Percentiles rank a stretch among this genome's conserved stretches.
These are phyloP conservation scores for Lophura nycthemera DNA, from an alignment of 2,113 vertebrate species.

Conservation along the genomic window DNA sequence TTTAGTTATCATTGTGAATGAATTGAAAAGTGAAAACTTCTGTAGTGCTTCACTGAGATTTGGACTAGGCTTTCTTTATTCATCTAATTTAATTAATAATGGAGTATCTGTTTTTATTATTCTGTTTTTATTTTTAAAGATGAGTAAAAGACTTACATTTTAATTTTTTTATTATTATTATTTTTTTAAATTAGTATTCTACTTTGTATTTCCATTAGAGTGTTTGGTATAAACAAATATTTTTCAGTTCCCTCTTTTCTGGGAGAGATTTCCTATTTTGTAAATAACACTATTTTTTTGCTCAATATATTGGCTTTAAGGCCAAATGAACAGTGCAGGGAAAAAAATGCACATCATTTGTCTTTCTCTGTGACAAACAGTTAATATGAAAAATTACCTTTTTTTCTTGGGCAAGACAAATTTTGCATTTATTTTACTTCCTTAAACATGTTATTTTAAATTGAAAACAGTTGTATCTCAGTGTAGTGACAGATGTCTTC, in stretches of 20 bases:
- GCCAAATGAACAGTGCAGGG: not conserved
- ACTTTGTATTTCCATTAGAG: not conserved
- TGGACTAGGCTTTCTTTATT: not conserved
- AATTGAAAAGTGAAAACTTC: not conserved
- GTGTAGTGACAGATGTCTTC: not conserved
- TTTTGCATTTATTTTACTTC: not conserved
- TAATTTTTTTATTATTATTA: not conserved
- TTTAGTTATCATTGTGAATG: not conserved
- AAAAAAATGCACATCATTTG: not conserved
- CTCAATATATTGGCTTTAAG: not conserved
- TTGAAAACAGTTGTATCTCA: not conserved
- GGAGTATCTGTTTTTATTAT: fast-evolving
- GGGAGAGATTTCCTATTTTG: not conserved
- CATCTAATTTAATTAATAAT: not conserved
- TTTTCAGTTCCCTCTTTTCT: not conserved
- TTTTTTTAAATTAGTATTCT: not conserved
- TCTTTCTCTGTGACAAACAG: not conserved
- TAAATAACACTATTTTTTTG: not conserved
- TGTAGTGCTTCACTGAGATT: not conserved
- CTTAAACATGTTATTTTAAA: not conserved
- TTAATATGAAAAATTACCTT: not conserved
- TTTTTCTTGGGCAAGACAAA: not conserved
- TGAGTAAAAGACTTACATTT: not conserved
- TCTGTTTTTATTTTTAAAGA: not conserved
- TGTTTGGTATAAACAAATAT: not conserved